Evolutionary conservation across 1,140 invertebrate species (phyloP).

Genomic region (Leptinotarsa lineolata): DNA sequence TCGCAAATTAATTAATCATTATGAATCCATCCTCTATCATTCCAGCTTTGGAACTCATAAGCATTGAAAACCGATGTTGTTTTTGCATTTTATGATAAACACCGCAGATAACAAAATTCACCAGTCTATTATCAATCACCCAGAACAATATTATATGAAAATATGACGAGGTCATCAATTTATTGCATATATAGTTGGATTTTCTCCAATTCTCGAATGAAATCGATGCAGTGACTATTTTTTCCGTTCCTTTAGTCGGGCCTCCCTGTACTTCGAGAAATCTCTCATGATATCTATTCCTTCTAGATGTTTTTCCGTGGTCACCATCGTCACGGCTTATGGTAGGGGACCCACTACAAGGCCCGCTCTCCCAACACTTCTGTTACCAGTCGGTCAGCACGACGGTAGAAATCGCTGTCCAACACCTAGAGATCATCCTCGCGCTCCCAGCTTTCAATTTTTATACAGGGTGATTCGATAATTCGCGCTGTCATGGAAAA

Average conservation of each 20-base stretch:
- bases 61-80: too few species aligned
- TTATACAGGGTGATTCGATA: constrained; percentile 1
- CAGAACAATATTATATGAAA: too few species aligned
- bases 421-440: constrained; percentile 14
- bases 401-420: constrained; percentile 26
- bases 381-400: constrained; percentile 37
- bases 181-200: too few species aligned
- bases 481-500: constrained; percentile 13
- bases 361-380: constrained; percentile 23
- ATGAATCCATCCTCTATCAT: too few species aligned
- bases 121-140: too few species aligned
- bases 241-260: not conserved
- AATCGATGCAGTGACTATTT: too few species aligned
- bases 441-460: constrained; percentile 7
- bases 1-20: too few species aligned
- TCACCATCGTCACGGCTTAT: constrained; percentile 13
- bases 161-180: too few species aligned
- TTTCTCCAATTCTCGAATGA: too few species aligned
- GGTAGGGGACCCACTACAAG: constrained; percentile 36
- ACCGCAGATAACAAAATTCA: too few species aligned
- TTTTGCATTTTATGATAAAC: too few species aligned
- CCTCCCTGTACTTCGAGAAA: constrained; percentile 5
- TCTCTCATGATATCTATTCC: not conserved
- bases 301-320: constrained; percentile 7
- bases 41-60: too few species aligned